Base-by-base conservation (phyloP, 2,113 vertebrate species). In the Centropus unirufus region DNA sequence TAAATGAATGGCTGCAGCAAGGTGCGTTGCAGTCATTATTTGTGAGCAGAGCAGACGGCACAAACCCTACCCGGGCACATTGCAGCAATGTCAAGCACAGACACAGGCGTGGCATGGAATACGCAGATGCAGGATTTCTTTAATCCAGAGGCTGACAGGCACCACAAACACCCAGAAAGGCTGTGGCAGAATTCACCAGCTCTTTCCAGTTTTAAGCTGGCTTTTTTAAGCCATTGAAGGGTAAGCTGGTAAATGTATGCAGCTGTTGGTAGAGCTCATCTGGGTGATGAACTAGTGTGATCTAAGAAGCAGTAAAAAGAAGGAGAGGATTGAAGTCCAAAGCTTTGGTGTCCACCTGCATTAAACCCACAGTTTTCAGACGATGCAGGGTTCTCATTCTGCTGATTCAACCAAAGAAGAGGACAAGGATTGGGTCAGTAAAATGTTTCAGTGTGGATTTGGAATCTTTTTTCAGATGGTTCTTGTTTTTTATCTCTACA, bases 91-190 rank as follows among this genome's bases (percentile, higher is more conserved):
- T 27, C 62, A 89, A 63, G 47, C n/a, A 19, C 5, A 11, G 55
- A 23, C 40, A 46, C 5, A 54, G 52, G 27, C 57, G 55, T 3
- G 36, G 20, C n/a, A 26, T 42, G 39, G n/a, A n/a, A 57, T 11
- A 34, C 4, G 20, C 5, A 30, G 32, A 32, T 0, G 0, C 1
- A 5, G 61, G 51, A 51, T 59, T 72, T 73, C 83, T 72, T 68
- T 81, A 32, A 16, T 32, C 44, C 4, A 2, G 70, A 64, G 29
- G 22, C 70, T 78, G 62, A 49, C 4, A 21, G 44, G 42, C 44
- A 79, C 83, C 58, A 62, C 84, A 69, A 76, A 52, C 27, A 64
- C 24, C 14, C 54, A 32, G 69, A 69, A 90, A 77, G 18, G 12
- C 78, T 81, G 44, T 67, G 49, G 17, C 18, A 83, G 67, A 8